A percentile compares a stretch with the other conserved stretches of the same genome.
Conservation (phyloP, 2,113 vertebrate genomes). For the Saimiri boliviensis region DNA sequence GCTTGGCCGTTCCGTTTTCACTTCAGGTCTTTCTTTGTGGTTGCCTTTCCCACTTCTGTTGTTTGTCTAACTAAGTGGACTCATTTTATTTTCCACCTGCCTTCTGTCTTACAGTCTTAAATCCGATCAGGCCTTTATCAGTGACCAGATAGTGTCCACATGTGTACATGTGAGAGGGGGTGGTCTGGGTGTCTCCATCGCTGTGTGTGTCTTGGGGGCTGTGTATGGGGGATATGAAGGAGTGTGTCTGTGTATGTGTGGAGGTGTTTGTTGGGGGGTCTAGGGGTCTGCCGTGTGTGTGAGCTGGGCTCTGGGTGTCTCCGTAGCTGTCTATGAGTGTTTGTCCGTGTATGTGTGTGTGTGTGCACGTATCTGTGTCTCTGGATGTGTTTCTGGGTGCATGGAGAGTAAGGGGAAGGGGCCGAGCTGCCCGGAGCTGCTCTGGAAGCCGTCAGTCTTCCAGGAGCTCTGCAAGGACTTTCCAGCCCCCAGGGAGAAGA, state of each 20-base stretch:
- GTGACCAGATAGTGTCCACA: neutral
- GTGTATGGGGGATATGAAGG: neutral
- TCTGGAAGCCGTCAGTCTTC: neutral
- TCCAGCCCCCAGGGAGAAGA: neutral
- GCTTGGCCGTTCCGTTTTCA: no score
- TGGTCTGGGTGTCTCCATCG: neutral
- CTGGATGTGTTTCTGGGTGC: neutral
- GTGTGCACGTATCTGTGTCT: neutral
- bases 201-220: no score
- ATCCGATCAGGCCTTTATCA: neutral
- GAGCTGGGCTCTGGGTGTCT: neutral
- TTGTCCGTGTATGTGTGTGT: neutral
- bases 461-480: neutral
- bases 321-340: neutral
- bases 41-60: no score
- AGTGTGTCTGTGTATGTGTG: neutral
- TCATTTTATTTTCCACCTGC: neutral
- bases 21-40: neutral
- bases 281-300: neutral
- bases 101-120: neutral
- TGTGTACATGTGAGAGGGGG: neutral
- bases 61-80: neutral
- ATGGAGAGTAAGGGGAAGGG: neutral
- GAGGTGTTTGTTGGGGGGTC: neutral
- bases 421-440: neutral